Evolutionary conservation across 2,888 invertebrate genomes (phyloP), one percentile per base, ranked within the genome.

Genomic region (Tiliacea citrago): DNA sequence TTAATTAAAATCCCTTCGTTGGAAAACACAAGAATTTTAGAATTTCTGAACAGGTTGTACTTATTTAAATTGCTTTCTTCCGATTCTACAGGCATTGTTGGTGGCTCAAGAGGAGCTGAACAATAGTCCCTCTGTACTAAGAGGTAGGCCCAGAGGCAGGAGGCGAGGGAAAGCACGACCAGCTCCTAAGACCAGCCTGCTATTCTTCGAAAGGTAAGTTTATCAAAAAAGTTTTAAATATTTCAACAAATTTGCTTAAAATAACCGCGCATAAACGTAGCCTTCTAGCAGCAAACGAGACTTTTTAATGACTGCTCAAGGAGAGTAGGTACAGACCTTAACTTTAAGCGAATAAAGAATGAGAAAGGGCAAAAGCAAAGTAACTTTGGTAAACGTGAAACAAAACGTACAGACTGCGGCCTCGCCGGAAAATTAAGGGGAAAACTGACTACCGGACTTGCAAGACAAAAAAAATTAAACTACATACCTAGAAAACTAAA

Each of bases 21-120:
- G 5, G 7, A 39, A 39, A 39, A 39, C 5, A 6, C 39, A 39
- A 39, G 39, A 39, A 39, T 39, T 39, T 39, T 39, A 39, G 39
- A 39, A 39, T 6, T 39, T 39, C 39, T 39, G 39, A 39, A 39
- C 39, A 39, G 39, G 7, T 39, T 39, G 39, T 39, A 39, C 29
- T 1, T 29, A 29, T 29, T 39, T 39, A 39, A 39, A 39, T 29
- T 29, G 18, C 16, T 0, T n/a, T 61, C 18, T 18, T 58, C 1
- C 4, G 0, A 16, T 24, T 74, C 75, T 83, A 13, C 88, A 96
- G 96, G 96, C 95, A 24, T 82, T 96, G 47, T 93, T 95, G 85
- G 95, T 96, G 16, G 96, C 96, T 8, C 96, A 96, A 90, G 96
- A 96, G 58, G 95, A 95, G 78, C 87, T 95, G 16, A 96, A 96